Evolutionary conservation across 2,113 vertebrate genomes (phyloP), one percentile per base, ranked within the genome.

Genomic region (Drymodes brunneopygia): DNA sequence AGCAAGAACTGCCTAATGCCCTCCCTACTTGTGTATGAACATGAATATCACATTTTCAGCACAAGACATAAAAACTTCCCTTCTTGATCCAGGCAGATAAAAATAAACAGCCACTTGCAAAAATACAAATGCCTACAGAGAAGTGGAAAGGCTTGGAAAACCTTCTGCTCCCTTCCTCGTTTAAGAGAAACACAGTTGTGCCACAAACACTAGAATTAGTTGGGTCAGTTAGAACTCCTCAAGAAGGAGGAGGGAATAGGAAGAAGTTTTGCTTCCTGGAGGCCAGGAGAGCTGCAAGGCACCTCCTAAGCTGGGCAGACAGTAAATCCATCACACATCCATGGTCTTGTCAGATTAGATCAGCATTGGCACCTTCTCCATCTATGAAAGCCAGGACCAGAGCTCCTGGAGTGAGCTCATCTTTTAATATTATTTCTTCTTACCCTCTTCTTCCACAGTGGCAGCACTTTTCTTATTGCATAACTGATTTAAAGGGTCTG

Each of bases 401-500:
- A 90, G 47, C 57, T 87, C 44, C 61, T 86, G n/a, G 15, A 38
- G 29, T 27, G 64, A 95, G 74, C 15, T n/a, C 38, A 40, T 93
- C 66, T 87, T 72, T 90, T 69, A 57, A 29, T 13, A 31, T 24
- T 15, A 16, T 48, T 65, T 86, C 42, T 73, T 78, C 33, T 93
- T 74, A 47, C 51, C 10, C 36, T 42, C 44, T 56, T 79, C 33
- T 53, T 53, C 54, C 77, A 74, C 36, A 64, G 18, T 31, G 47
- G 72, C 77, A 77, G 36, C 36, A 28, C 47, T 91, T 96, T 92
- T 62, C 81, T 91, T 93, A 81, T 65, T 87, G 38, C 27, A 29
- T 70, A 96, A 97, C 74, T 79, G 82, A 97, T 97, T 95, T 90
- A 91, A 95, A 97, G 86, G 74, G 88, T 75, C 71, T 81, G 71